Conservation (phyloP, 2,888 invertebrate species). For the Papilio protenor region DNA sequence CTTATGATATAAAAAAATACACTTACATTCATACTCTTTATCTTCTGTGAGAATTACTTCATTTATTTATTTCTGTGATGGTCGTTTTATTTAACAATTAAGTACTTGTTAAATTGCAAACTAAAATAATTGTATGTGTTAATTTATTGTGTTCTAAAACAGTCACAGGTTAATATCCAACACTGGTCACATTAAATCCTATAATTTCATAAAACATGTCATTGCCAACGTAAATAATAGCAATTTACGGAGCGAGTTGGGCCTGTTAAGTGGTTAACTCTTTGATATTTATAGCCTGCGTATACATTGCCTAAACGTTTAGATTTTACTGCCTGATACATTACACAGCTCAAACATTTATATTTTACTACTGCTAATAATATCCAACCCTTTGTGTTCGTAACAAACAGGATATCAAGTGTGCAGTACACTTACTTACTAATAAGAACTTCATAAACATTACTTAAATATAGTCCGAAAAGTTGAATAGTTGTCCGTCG, state of each 20-base stretch:
- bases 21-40: no score
- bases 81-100: no score
- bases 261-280: conserved; percentile 7
- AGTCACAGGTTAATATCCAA: neutral
- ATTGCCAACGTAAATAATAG: neutral
- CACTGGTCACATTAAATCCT: conserved; percentile 5
- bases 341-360: neutral
- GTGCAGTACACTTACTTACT: neutral
- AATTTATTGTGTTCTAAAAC: conserved; percentile 10
- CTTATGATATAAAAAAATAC: no score
- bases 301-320: neutral
- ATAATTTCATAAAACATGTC: conserved; percentile 4
- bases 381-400: neutral
- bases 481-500: neutral
- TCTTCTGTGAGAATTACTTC: no score
- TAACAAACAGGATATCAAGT: neutral
- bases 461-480: neutral
- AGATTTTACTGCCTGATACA: neutral
- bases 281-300: neutral
- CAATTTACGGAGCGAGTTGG: neutral
- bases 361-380: neutral
- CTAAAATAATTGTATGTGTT: neutral
- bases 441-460: neutral
- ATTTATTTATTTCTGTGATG: no score
- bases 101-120: neutral